These are phyloP conservation scores for Pristionchus fissidentatus DNA, from an alignment of 2,888 invertebrate genomes.

Conservation along the genomic window DNA sequence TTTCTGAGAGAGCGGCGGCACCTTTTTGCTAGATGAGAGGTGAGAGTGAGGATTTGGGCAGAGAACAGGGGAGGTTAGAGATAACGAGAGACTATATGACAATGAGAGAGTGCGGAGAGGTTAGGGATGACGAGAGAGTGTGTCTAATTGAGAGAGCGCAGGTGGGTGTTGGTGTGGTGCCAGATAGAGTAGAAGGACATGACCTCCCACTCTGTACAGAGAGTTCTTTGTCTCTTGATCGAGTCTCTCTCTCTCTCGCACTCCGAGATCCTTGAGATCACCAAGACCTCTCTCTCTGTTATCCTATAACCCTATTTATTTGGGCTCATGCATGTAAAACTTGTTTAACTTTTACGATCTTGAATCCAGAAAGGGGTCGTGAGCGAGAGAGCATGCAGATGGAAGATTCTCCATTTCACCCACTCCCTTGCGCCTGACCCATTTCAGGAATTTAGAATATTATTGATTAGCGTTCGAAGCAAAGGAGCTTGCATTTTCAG, in stretches of 20 bases:
- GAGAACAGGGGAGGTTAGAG: background rate
- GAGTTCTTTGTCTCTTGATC: background rate
- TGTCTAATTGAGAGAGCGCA: background rate
- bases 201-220: constrained; percentile 33
- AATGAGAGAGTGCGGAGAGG: constrained; percentile 26
- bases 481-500: too few relatives aligned
- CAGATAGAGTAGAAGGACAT: too few relatives aligned
- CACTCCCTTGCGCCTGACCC: too few relatives aligned
- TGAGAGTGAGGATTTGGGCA: background rate
- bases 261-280: background rate
- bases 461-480: too few relatives aligned
- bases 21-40: constrained; percentile 26
- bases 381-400: too few relatives aligned
- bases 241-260: background rate
- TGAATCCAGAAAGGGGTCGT: too few relatives aligned
- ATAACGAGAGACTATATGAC: constrained; percentile 20
- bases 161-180: constrained; percentile 19
- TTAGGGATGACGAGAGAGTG: constrained; percentile 9
- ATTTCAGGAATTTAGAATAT: too few relatives aligned
- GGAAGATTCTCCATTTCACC: too few relatives aligned
- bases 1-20: too few relatives aligned
- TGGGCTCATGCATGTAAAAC: too few relatives aligned
- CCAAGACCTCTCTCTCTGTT: background rate
- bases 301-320: too few relatives aligned
- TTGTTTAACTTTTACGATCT: too few relatives aligned